Evolutionary conservation across 1,140 invertebrate species (phyloP), one percentile per base, ranked within the genome.

Genomic region (Cephus cinctus): DNA sequence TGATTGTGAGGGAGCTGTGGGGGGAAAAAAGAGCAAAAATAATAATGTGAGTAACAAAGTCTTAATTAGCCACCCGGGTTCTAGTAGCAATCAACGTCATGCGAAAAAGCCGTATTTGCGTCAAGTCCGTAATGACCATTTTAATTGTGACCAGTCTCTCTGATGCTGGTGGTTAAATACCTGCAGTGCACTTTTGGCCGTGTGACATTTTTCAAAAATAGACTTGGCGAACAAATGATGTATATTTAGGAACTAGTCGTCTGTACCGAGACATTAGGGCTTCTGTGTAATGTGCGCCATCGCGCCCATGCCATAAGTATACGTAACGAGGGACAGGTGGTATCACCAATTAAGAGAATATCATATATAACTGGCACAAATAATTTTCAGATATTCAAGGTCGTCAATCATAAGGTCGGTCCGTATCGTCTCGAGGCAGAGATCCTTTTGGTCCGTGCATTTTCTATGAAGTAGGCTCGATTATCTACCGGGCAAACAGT

Each of bases 1-100:
- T 1, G 72, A 70, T 42, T 76, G 74, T 11, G 74, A 75, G 2
- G 74, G 73, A 12, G 71, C 73, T 76, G 45, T 43, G 30, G n/a
- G 39, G 46, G 32, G 48, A 61, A 48, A 23, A 55, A n/a, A n/a
- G n/a, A n/a, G n/a, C n/a, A n/a, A 12, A 39, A 14, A 34, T 19
- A 39, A 44, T 6, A 16, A 40, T 20, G 25, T 5, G 14, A 30
- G 14, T 5, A 43, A 12, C 11, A 50, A 43, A 43, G 21, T 23
- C 39, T 43, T 38, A 21, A 20, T 21, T 6, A 20, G n/a, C 23
- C 21, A 51, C 42, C 42, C 34, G 31, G 42, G 22, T 40, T 41
- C 46, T 46, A 41, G 42, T 46, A 36, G 14, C 15, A 9, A 36
- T 14, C 12, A 11, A 30, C 14, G 14, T 36, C 19, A 9, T 12